Conservation (phyloP, 2,888 invertebrate species). For the Andrena bicolor region DNA sequence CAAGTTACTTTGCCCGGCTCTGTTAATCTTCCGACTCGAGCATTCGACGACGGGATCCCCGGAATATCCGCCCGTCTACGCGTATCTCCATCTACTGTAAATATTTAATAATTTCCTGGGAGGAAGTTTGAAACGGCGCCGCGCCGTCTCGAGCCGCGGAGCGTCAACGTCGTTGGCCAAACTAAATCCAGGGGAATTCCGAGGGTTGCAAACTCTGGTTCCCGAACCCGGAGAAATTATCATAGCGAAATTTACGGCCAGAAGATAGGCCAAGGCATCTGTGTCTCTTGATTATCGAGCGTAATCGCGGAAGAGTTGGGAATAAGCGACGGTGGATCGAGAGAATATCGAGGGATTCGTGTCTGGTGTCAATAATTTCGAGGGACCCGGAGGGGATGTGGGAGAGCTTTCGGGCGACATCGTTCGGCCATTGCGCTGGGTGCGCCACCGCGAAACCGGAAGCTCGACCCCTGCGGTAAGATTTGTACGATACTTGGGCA, state of each 20-base stretch:
- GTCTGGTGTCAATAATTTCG: constrained; percentile 57
- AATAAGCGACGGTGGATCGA: constrained; percentile 25
- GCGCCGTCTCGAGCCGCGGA: not conserved
- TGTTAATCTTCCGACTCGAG: constrained; percentile 43
- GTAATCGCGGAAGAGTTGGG: constrained; percentile 9
- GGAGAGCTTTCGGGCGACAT: constrained; percentile 66
- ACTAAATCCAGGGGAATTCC: constrained; percentile 12
- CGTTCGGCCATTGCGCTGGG: constrained; percentile 66
- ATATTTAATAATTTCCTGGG: constrained; percentile 35
- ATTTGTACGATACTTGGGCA: constrained; percentile 68
- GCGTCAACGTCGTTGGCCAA: constrained; percentile 12
- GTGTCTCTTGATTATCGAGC: constrained; percentile 2
- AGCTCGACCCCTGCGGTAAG: constrained; percentile 67
- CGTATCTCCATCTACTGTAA: constrained; percentile 45
- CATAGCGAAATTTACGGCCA: not conserved
- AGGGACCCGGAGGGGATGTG: constrained; percentile 43
- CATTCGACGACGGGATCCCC: constrained; percentile 1
- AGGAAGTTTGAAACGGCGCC: constrained; percentile 12
- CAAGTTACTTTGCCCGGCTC: constrained; percentile 29
- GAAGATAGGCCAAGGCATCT: not conserved
- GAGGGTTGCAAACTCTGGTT: too few species aligned
- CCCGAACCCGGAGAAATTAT: not conserved
- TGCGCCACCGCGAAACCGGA: constrained; percentile 63
- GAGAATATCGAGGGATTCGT: constrained; percentile 34
- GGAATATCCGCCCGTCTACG: constrained; percentile 20